Conservation (phyloP, 2,888 invertebrate genomes). For the Orthosia cruda region DNA sequence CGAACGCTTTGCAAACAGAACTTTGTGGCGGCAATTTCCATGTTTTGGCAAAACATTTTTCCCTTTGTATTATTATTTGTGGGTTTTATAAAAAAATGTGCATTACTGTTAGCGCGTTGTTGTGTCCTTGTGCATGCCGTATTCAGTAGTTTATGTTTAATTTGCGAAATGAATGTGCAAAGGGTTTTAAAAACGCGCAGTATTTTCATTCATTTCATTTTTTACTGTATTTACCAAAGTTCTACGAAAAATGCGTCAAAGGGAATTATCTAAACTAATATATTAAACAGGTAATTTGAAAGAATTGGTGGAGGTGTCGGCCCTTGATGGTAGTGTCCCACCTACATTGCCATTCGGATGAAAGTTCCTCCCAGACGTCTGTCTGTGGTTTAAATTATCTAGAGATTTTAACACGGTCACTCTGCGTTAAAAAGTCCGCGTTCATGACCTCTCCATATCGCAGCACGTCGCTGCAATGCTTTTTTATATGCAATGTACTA, state of each 20-base stretch:
- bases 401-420: too few species aligned
- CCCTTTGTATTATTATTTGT: conserved; percentile 32
- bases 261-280: neutral
- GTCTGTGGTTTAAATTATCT: too few species aligned
- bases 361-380: too few species aligned
- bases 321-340: too few species aligned
- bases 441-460: too few species aligned
- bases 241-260: neutral
- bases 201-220: conserved; percentile 1
- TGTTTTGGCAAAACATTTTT: conserved; percentile 56
- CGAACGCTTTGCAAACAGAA: conserved; percentile 44
- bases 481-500: too few species aligned
- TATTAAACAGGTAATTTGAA: neutral
- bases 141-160: conserved; percentile 32
- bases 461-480: too few species aligned
- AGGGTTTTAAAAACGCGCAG: neutral
- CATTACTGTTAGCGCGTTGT: conserved; percentile 12
- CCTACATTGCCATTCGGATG: too few species aligned
- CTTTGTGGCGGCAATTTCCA: conserved; percentile 47
- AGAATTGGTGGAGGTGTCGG: too few species aligned
- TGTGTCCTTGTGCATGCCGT: conserved; percentile 7
- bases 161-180: conserved; percentile 20
- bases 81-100: conserved; percentile 28
- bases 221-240: neutral
- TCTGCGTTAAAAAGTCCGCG: too few species aligned